Conservation (phyloP, 1,140 invertebrate genomes). For the Eueides isabella region DNA sequence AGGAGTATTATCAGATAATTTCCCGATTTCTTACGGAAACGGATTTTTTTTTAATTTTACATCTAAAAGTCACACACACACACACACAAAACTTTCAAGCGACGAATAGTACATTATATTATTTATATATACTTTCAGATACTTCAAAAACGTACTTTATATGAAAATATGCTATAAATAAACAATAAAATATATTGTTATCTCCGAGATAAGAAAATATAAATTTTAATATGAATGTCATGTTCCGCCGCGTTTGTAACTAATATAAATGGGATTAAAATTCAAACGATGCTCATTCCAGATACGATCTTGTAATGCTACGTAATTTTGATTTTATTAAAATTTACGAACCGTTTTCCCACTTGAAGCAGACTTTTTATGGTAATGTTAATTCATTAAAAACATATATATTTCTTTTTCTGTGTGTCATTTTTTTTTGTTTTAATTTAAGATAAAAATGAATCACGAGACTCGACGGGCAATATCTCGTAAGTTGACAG, state of each 20-base stretch:
- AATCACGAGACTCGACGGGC: too few species aligned
- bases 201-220: not conserved
- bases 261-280: slow-evolving; percentile 36
- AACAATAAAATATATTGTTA: not conserved
- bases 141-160: too few species aligned
- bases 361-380: slow-evolving; percentile 27
- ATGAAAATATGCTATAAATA: too few species aligned
- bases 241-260: slow-evolving; percentile 13
- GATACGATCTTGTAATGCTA: slow-evolving; percentile 34
- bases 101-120: too few species aligned
- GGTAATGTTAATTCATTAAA: slow-evolving; percentile 41
- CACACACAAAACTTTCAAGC: too few species aligned
- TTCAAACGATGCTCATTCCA: slow-evolving; percentile 28
- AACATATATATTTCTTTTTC: not conserved
- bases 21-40: too few species aligned
- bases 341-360: slow-evolving; percentile 28
- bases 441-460: too few species aligned
- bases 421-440: not conserved
- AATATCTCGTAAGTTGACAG: too few species aligned
- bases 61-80: too few species aligned
- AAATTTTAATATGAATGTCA: slow-evolving; percentile 21
- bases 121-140: too few species aligned
- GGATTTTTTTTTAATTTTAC: too few species aligned
- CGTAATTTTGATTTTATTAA: slow-evolving; percentile 40
- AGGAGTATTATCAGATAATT: too few species aligned